Percentiles rank a stretch among this genome's conserved stretches.
Evolutionary conservation across 2,113 vertebrate genomes (phyloP).

Genomic region (Thymallus thymallus): DNA sequence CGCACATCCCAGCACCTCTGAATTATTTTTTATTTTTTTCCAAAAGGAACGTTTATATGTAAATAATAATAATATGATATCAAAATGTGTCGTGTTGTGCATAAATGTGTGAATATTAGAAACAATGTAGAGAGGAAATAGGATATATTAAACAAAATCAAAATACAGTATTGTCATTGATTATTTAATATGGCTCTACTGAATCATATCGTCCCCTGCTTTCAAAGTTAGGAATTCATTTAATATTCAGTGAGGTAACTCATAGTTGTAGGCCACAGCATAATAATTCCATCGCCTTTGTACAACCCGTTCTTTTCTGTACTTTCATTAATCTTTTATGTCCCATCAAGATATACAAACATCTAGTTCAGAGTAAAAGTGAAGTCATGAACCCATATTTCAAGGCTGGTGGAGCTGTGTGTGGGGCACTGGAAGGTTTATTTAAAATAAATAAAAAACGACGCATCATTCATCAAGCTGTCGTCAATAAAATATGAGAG

Average conservation of each 20-base stretch:
- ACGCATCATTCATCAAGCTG: conserved; percentile 23
- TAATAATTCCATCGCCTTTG: conserved; percentile 21
- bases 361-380: conserved; percentile 14
- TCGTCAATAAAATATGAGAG: neutral
- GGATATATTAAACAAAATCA: conserved; percentile 11
- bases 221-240: neutral
- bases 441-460: conserved; percentile 30
- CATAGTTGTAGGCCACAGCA: conserved; percentile 20
- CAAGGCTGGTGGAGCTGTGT: conserved; percentile 22
- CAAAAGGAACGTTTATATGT: conserved; percentile 33
- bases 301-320: neutral
- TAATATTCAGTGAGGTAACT: neutral
- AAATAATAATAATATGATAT: conserved; percentile 17
- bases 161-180: neutral
- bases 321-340: conserved; percentile 22
- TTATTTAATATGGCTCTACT: neutral
- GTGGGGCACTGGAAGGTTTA: conserved; percentile 4
- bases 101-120: conserved; percentile 46
- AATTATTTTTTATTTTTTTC: conserved; percentile 23
- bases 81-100: conserved; percentile 37
- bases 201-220: neutral
- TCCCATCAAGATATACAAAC: neutral
- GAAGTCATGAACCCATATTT: neutral
- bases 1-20: neutral
- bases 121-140: conserved; percentile 37